Conservation (phyloP, 1,140 invertebrate genomes). For the Lasaia peninsularis region DNA sequence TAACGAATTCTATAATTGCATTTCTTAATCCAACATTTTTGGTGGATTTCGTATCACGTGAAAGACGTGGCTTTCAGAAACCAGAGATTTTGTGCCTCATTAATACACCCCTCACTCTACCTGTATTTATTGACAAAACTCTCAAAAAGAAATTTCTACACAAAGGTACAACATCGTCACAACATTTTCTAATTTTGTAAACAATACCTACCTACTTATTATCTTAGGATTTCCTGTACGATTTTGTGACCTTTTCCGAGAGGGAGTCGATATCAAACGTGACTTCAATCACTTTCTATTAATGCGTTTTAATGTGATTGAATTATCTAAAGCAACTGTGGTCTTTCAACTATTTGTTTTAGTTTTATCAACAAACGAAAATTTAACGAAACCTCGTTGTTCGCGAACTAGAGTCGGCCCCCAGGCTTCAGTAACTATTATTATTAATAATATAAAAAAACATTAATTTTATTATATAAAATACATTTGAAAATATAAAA, state of each 20-base stretch:
- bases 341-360: background rate
- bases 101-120: conserved; percentile 14
- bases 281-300: conserved; percentile 1
- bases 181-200: background rate
- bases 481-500: background rate
- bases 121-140: background rate
- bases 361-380: background rate
- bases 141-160: conserved; percentile 8
- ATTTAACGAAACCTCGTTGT: background rate
- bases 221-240: conserved; percentile 10
- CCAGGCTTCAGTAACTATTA: background rate
- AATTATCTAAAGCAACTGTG: background rate
- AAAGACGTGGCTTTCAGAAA: conserved; percentile 9
- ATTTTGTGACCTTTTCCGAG: background rate
- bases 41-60: conserved; percentile 9
- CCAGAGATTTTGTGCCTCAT: conserved; percentile 8
- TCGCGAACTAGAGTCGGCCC: background rate
- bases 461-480: background rate
- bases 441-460: conserved; percentile 3
- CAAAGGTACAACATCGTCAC: background rate
- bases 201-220: conserved; percentile 16
- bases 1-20: conserved; percentile 12
- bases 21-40: conserved; percentile 13
- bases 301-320: conserved; percentile 2
- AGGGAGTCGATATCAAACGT: background rate